Base-by-base conservation (phyloP, 2,113 vertebrate species). In the Castor canadensis region DNA sequence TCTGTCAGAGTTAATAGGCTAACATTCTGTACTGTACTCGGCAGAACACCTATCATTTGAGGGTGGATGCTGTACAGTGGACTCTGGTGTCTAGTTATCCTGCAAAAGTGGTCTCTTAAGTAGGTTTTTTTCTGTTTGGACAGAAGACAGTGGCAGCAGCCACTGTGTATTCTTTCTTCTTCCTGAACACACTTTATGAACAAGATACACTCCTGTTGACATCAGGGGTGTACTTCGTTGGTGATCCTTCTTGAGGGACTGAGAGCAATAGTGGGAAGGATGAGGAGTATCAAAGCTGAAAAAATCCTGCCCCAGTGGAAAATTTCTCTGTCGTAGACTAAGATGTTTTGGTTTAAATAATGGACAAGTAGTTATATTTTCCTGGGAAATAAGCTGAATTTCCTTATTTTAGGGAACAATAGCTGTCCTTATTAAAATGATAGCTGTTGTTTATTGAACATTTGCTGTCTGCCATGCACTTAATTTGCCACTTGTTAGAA, bases 381-480 rank as follows among this genome's bases (percentile, higher is more conserved):
- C 15, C 20, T 56, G 77, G 60, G 38, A 96, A 96, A 87, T 84
- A 32, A 93, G 10, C 30, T 91, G 47, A 12, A 45, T 83, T 89
- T 91, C 40, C 76, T 91, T 82, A 83, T 67, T 82, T 87, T 64
- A 73, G 49, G 38, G 47, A 89, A 83, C 32, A 90, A n/a, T 93
- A 71, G 75, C 28, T 9, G 35, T 67, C 43, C 86, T 79, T n/a
- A 60, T 86, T 93, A 75, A 77, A 93, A 91, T 64, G 26, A 72
- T 26, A 67, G 24, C 43, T 91, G 43, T 38, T 86, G 1, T 81
- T 94, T 82, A 49, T 52, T 83, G 76, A 75, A 38, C 20, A 64
- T 64, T 91, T 95, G 28, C 28, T 89, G 10, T 90, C 67, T 94
- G 9, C 47, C 24, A 89, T 56, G 69, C 22, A 79, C 32, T 69